These are phyloP conservation scores for Drosophila jambulina DNA, from an alignment of 1,140 invertebrate species.

Conservation along the genomic window DNA sequence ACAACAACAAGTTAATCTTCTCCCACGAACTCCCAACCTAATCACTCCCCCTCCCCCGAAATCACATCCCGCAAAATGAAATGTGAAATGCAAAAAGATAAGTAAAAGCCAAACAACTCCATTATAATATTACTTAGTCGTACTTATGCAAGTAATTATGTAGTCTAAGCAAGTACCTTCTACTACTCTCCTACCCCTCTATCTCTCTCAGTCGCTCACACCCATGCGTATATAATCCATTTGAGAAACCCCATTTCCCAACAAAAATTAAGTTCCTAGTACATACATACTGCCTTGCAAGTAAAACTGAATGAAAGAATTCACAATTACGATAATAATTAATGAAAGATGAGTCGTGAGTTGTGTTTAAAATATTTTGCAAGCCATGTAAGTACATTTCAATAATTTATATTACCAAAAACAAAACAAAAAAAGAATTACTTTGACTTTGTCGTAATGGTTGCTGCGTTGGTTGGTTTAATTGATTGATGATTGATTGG, in stretches of 20 bases:
- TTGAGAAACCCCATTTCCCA: slow-evolving; percentile 37
- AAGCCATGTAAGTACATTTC: slow-evolving; percentile 85
- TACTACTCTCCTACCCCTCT: slow-evolving; percentile 37
- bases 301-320: slow-evolving; percentile 46
- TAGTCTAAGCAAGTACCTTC: slow-evolving; percentile 75
- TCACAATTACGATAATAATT: slow-evolving; percentile 29
- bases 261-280: slow-evolving; percentile 57
- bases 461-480: slow-evolving; percentile 84
- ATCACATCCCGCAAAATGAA: slow-evolving; percentile 37
- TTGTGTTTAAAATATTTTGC: slow-evolving; percentile 67
- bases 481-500: slow-evolving; percentile 79
- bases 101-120: slow-evolving; percentile 74
- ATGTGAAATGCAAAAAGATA: slow-evolving; percentile 59
- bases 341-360: slow-evolving; percentile 55
- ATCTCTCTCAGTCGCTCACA: slow-evolving; percentile 26
- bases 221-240: slow-evolving; percentile 56
- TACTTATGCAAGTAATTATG: slow-evolving; percentile 77
- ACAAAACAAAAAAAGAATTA: slow-evolving; percentile 55
- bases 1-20: slow-evolving; percentile 66
- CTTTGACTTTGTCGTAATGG: slow-evolving; percentile 85
- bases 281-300: slow-evolving; percentile 81
- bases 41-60: slow-evolving; percentile 28
- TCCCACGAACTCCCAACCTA: slow-evolving; percentile 31
- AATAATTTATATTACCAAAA: slow-evolving; percentile 72
- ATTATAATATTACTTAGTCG: slow-evolving; percentile 63